phyloP scores from a whole-genome alignment of 1,140 invertebrate species.

The Chymomyza costata region DNA sequence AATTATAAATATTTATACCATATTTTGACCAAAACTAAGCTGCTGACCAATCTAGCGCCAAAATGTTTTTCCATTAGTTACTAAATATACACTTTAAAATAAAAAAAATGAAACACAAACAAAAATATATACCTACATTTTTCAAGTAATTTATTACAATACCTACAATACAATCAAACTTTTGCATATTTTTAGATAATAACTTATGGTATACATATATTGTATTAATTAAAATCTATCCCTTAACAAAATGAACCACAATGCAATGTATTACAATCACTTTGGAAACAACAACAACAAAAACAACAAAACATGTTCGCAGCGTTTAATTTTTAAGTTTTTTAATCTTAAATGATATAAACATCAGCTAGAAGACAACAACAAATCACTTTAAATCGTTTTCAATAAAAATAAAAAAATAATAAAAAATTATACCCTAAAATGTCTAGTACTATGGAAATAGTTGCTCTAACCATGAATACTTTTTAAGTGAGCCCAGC shows the following conservation, averaged over 20 bases:
- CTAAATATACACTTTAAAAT: no score
- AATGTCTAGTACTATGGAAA: background rate
- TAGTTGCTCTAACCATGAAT: background rate
- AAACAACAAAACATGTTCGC: constrained; percentile 14
- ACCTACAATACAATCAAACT: constrained; percentile 5
- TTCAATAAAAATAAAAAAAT: constrained; percentile 54
- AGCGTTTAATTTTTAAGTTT: constrained; percentile 48
- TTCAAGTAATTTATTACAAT: constrained; percentile 7
- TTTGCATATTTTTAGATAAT: constrained; percentile 20
- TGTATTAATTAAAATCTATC: constrained; percentile 9
- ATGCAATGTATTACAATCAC: constrained; percentile 35
- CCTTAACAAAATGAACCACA: constrained; percentile 11
- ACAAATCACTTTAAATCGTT: constrained; percentile 48
- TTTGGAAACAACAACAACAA: constrained; percentile 7
- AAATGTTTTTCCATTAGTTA: no score
- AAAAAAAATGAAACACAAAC: constrained; percentile 19
- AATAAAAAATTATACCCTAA: background rate
- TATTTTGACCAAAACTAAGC: constrained; percentile 19
- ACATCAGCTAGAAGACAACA: constrained; percentile 13
- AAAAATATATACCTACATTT: constrained; percentile 3
- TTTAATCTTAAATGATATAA: constrained; percentile 21
- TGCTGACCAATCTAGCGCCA: constrained; percentile 7
- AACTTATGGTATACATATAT: constrained; percentile 16
- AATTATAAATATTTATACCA: constrained; percentile 21
- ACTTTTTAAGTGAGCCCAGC: no score